Evolutionary conservation across 2,113 vertebrate species (phyloP).

Genomic region (Petroica traversi): DNA sequence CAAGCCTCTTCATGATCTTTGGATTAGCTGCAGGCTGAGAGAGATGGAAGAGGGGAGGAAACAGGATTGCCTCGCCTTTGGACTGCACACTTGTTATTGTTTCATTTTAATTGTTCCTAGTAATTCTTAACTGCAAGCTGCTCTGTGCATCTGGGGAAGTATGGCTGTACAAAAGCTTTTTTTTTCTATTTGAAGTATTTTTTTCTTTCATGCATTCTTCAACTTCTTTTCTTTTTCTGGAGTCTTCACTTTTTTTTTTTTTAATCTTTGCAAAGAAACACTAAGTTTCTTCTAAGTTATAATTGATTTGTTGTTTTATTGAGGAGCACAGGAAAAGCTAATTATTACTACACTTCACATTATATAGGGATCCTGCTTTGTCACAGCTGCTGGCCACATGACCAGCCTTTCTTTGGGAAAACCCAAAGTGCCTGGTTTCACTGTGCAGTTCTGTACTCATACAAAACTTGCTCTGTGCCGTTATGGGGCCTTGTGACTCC

Average conservation of each 20-base stretch:
- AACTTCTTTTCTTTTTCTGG: neutral
- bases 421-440: neutral
- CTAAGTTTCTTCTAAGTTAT: neutral
- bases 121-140: neutral
- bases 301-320: neutral
- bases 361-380: neutral
- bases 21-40: neutral
- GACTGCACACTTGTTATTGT: constrained; percentile 1
- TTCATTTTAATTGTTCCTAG: constrained; percentile 3
- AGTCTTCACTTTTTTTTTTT: neutral
- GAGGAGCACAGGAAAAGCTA: neutral
- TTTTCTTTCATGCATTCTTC: neutral
- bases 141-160: neutral
- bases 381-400: constrained; percentile 67
- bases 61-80: neutral
- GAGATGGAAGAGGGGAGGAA: neutral
- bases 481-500: neutral
- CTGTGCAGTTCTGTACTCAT: neutral
- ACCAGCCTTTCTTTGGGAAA: neutral
- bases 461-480: neutral
- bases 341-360: constrained; percentile 18
- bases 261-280: neutral
- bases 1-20: neutral
- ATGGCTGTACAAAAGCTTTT: neutral
- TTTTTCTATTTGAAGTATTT: neutral